Percentiles rank a stretch among this genome's conserved stretches.
These are phyloP conservation scores for Andricus curvator DNA, from an alignment of 2,888 invertebrate genomes.

Conservation along the genomic window DNA sequence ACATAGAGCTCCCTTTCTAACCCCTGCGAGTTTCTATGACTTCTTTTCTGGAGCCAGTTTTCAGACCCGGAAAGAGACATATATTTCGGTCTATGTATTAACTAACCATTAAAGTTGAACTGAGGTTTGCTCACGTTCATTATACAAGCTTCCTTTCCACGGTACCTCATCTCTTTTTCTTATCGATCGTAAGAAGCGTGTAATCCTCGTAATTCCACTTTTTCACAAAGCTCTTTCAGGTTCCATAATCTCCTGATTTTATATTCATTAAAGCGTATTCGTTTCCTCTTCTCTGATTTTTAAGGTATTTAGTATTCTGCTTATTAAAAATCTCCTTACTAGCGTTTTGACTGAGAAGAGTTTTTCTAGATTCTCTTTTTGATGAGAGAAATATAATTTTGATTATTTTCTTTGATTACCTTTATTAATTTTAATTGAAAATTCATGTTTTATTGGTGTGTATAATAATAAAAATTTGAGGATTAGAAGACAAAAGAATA, in stretches of 20 bases:
- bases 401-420: no score
- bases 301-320: background rate
- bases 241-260: background rate
- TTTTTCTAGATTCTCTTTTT: background rate
- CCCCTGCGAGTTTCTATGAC: slow-evolving; percentile 64
- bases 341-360: background rate
- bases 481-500: no score
- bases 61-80: slow-evolving; percentile 54
- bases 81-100: slow-evolving; percentile 67
- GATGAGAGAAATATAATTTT: no score
- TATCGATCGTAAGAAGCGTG: slow-evolving; percentile 44
- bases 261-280: background rate
- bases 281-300: background rate
- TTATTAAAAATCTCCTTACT: background rate
- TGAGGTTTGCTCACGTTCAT: slow-evolving; percentile 63
- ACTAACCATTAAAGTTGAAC: slow-evolving; percentile 72
- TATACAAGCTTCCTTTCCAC: slow-evolving; percentile 48
- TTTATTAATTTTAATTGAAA: no score
- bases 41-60: slow-evolving; percentile 59
- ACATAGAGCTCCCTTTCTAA: slow-evolving; percentile 58
- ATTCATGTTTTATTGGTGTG: no score
- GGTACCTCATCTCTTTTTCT: slow-evolving; percentile 53
- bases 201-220: slow-evolving; percentile 10
- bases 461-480: no score
- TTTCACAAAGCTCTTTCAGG: background rate